Base-by-base conservation (phyloP, 2,888 invertebrate genomes). In the Bursaphelenchus okinawaensis region DNA sequence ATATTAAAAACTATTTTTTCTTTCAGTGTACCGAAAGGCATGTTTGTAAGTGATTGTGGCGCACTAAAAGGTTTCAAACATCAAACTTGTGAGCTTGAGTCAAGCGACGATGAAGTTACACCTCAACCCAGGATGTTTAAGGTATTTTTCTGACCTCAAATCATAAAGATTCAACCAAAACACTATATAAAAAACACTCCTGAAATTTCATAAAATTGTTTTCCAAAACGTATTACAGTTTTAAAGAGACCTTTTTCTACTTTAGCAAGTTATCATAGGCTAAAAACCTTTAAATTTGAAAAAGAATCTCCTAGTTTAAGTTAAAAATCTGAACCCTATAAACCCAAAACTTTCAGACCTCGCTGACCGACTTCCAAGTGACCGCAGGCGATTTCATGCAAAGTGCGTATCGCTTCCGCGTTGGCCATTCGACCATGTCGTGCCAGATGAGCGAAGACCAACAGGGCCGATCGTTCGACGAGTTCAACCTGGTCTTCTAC, bases 331-430 rank as follows among this genome's bases (percentile, higher is more conserved):
- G n/a, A n/a, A n/a, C n/a, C n/a, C n/a, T n/a, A n/a, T n/a, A n/a
- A n/a, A n/a, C n/a, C n/a, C n/a, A n/a, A 40, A 40, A n/a, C n/a
- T n/a, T 51, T 55, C 55, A 62, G 62, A 22, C 52, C 16, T n/a
- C 19, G 16, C 7, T 72, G 9, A 63, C 70, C 52, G 55, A 63
- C 4, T 81, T 69, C 77, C 75, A 76, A 61, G 60, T 84, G 27
- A 80, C 83, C 1, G 80, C 82, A 27, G 83, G 83, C 26, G 63
- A 75, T 23, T 84, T 80, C 69, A 70, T 77, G 19, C 75, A 78
- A 63, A 83, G 83, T 60, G 80, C 89, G 83, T 89, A 88, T 81
- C 72, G 72, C 20, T 73, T 75, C 64, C 85, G 86, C 63, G 84
- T 86, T 56, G 86, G 77, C 8, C 68, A 69, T 63, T 68, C 73